phyloP scores from a whole-genome alignment of 2,888 invertebrate species.

The Pardosa pseudoannulata region DNA sequence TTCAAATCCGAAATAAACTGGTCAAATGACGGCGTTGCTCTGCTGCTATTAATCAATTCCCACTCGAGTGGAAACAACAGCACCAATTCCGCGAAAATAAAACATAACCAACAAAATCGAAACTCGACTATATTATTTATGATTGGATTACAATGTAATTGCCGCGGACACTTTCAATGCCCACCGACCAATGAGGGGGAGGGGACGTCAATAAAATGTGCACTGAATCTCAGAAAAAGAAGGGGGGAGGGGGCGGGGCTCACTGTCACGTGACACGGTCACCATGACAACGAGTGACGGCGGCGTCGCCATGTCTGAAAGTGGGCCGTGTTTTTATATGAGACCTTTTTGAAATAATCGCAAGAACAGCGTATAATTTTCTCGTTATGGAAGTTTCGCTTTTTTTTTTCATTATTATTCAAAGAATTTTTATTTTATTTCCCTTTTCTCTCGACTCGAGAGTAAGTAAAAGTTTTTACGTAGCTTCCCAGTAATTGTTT shows the following conservation, averaged over 20 bases:
- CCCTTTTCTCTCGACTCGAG: not conserved
- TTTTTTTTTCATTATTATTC: constrained; percentile 58
- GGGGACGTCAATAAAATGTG: constrained; percentile 60
- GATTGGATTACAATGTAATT: constrained; percentile 31
- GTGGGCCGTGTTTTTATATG: constrained; percentile 40
- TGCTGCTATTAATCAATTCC: not conserved
- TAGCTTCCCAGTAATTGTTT: constrained; percentile 13
- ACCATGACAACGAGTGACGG: constrained; percentile 47
- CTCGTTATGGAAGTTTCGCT: constrained; percentile 43
- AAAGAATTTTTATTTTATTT: constrained; percentile 22
- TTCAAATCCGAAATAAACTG: no score
- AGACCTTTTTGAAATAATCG: constrained; percentile 66
- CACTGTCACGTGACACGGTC: constrained; percentile 67
- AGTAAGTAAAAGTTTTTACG: not conserved
- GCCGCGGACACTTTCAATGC: constrained; percentile 14
- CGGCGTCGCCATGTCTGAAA: constrained; percentile 64
- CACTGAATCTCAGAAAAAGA: constrained; percentile 46
- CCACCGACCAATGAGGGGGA: constrained; percentile 17
- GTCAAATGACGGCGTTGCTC: no score
- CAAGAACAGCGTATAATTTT: constrained; percentile 64
- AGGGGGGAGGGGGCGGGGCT: constrained; percentile 42
- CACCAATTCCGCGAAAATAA: not conserved
- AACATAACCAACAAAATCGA: not conserved
- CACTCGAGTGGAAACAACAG: not conserved
- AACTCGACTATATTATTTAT: not conserved